Evolutionary conservation across 2,797 vertebrate species (phyloP).

Genomic region (Pempheris klunzingeri): DNA sequence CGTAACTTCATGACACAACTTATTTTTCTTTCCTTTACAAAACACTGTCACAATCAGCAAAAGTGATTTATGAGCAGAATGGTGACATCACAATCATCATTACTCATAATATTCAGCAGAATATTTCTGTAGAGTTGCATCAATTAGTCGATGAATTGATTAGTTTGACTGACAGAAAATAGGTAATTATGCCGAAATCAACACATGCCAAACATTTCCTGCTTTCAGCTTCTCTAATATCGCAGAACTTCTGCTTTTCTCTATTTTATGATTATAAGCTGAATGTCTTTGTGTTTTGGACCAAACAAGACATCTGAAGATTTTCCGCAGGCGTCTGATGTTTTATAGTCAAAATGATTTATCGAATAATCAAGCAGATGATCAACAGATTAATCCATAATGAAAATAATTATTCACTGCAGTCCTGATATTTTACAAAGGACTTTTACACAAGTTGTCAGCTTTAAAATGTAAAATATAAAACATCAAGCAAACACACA

Average conservation of each 20-base stretch:
- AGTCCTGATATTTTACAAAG: neutral
- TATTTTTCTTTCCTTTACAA: conserved; percentile 7
- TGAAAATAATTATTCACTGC: neutral
- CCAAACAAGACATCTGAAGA: neutral
- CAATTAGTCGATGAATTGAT: neutral
- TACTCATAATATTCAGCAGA: neutral
- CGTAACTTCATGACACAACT: neutral
- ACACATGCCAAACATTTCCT: neutral
- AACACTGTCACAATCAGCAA: neutral
- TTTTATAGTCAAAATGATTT: neutral
- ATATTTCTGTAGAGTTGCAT: neutral
- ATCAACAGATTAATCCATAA: neutral
- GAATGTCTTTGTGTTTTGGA: neutral
- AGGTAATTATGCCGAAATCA: too few species aligned
- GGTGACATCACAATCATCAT: neutral
- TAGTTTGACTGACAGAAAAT: neutral
- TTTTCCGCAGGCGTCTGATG: neutral
- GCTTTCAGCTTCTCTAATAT: neutral
- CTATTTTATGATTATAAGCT: neutral
- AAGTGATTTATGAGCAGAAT: neutral
- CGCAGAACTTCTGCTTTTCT: neutral
- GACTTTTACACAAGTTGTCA: neutral
- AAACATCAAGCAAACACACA: neutral
- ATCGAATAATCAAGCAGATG: neutral
- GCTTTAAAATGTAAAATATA: neutral